These are phyloP conservation scores for Sebastes ruberrimus DNA, from an alignment of 2,797 vertebrate species.

Conservation along the genomic window DNA sequence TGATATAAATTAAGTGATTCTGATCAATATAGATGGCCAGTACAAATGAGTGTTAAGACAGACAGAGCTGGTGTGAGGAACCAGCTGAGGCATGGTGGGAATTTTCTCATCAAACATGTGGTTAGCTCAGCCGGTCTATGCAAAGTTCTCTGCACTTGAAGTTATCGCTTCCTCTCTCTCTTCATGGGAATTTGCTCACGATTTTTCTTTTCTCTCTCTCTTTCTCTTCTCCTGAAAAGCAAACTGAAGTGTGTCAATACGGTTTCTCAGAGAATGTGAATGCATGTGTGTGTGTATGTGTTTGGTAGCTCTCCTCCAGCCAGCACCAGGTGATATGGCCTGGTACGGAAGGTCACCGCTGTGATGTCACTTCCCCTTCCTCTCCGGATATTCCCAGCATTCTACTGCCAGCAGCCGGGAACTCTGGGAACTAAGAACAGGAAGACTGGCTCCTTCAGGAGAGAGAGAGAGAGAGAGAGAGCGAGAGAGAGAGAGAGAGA, in stretches of 20 bases:
- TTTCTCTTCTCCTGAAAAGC: slow-evolving; percentile 27
- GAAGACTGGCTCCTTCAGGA: slow-evolving; percentile 77
- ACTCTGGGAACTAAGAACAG: slow-evolving; percentile 83
- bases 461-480: background rate
- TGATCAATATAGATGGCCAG: background rate
- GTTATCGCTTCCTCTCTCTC: slow-evolving; percentile 54
- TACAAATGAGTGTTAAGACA: background rate
- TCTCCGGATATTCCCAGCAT: slow-evolving; percentile 88
- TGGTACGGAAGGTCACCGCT: slow-evolving; percentile 81
- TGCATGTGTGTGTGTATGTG: slow-evolving; percentile 18
- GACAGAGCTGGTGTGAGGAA: slow-evolving; percentile 14
- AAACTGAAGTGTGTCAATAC: slow-evolving; percentile 16
- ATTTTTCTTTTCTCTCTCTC: background rate
- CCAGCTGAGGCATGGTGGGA: slow-evolving; percentile 9
- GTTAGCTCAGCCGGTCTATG: slow-evolving; percentile 3
- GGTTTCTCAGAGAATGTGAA: background rate
- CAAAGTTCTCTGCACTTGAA: slow-evolving; percentile 37
- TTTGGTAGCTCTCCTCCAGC: slow-evolving; percentile 51
- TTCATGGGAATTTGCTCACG: slow-evolving; percentile 46
- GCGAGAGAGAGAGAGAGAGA: background rate
- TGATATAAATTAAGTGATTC: background rate
- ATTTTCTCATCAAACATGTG: slow-evolving; percentile 16
- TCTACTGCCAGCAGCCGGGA: slow-evolving; percentile 81
- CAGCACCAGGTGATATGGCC: slow-evolving; percentile 82
- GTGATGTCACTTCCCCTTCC: slow-evolving; percentile 87